Base-by-base conservation (phyloP, 1,140 invertebrate genomes). In the Rhopalosiphum maidis region DNA sequence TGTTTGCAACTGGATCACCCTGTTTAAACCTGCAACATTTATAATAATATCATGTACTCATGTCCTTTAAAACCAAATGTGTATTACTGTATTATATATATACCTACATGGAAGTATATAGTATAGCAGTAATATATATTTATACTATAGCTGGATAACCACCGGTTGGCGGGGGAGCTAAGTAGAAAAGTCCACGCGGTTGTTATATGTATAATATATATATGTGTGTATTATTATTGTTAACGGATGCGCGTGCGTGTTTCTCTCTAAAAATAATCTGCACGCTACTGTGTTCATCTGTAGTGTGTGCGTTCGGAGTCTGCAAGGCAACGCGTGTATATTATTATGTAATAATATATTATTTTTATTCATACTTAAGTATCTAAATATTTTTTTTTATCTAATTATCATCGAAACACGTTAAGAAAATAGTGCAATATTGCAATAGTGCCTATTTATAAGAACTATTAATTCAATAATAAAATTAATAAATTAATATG, bases 241-340 rank as follows among this genome's bases (percentile, higher is more conserved):
- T 48, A n/a, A 37, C 55, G 55, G 41, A 68, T 90, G 89, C 89
- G 87, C 87, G 22, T 22, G 48, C 51, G 46, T 51, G 89, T 90
- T 90, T 90, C 54, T 68, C 89, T 90, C 89, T 90, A 90, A 90
- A 90, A 90, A 90, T 90, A 90, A 90, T 90, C 89, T 43, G 89
- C 89, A 60, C 41, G 55, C 22, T n/a, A 77, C 60, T 6, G 30
- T 68, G 60, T 77, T 15, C 35, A 37, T 22, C 18, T n/a, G 46
- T 30, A 25, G n/a, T 51, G 30, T 35, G 87, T 22, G 18, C 22
- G 87, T 43, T 77, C 15, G 30, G 30, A 77, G 60, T 77, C 60
- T 77, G 60, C 60, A n/a, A n/a, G 15, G 60, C 30, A n/a, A n/a
- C 30, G 5, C 60, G 15, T n/a, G 60, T 77, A 77, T n/a, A n/a